Evolutionary conservation across 2,888 invertebrate genomes (phyloP), one percentile per base, ranked within the genome.

Genomic region (Cerastis rubricosa): DNA sequence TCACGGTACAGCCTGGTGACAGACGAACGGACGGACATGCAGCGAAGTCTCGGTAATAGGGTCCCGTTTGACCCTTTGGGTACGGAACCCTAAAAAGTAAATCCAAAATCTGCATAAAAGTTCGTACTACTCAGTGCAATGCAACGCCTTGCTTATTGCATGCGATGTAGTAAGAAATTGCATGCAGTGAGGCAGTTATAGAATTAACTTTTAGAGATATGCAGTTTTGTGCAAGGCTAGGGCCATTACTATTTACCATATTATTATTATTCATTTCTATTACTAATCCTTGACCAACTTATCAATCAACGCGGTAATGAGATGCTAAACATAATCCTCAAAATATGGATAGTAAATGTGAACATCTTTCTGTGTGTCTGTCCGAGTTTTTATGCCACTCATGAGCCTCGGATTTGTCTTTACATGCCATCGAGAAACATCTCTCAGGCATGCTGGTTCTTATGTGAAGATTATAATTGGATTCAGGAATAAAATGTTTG

Each of bases 151-250:
- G 4, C 57, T 7, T 25, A 25, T 19, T 35, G 47, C 40, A 71
- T 71, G 54, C 64, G 11, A 64, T 57, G 57, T 54, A 22, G 14
- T 7, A 49, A 61, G 22, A 40, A 51, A 45, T 73, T 51, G 78
- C 83, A 81, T 81, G 83, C n/a, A 29, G 4, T 29, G 17, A 14
- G 5, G 63, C 57, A 70, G n/a, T 81, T 70, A 63, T 2, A 63
- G 19, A n/a, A n/a, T 54, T 54, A 67, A n/a, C 35, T 47, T 82
- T 71, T 47, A 59, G 57, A 57, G n/a, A 70, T 72, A 75, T 70
- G 69, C 54, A 71, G 47, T 54, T 29, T 71, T 68, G 43, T 45
- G 51, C 78, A 74, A 78, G 83, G 61, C 12, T 74, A 40, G 51
- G 25, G 51, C 49, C 59, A 43, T 54, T 59, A 49, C 35, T 68